These are phyloP conservation scores for Physeter macrocephalus DNA, from an alignment of 2,113 vertebrate species.

Conservation along the genomic window DNA sequence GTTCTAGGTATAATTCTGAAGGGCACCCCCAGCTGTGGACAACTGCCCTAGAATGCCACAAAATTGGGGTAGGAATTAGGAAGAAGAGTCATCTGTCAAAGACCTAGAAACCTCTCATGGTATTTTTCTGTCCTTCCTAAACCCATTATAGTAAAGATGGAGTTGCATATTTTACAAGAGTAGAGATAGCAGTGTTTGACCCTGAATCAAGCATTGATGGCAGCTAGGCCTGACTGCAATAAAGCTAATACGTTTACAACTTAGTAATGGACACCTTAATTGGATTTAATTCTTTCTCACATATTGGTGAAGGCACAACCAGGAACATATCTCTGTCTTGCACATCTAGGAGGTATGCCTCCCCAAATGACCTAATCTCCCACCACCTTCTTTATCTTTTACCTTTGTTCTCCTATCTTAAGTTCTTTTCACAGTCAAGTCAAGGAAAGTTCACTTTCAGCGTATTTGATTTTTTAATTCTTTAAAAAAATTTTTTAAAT, in stretches of 20 bases:
- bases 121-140: neutral
- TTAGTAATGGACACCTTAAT: neutral
- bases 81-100: neutral
- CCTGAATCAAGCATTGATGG: neutral
- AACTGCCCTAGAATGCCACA: neutral
- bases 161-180: neutral
- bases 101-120: neutral
- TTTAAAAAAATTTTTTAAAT: rapidly evolving
- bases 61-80: neutral
- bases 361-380: neutral
- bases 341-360: neutral
- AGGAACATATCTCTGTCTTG: neutral
- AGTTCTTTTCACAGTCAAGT: neutral
- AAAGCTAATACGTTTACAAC: neutral
- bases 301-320: neutral
- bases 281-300: neutral
- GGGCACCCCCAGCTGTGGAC: neutral
- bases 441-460: neutral
- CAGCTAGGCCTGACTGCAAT: neutral
- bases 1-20: neutral
- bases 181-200: neutral
- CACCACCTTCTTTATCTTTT: neutral
- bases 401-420: neutral
- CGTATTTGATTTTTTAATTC: neutral
- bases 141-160: neutral